phyloP scores from a whole-genome alignment of 2,797 vertebrate genomes.

The Acanthurus lineatus region DNA sequence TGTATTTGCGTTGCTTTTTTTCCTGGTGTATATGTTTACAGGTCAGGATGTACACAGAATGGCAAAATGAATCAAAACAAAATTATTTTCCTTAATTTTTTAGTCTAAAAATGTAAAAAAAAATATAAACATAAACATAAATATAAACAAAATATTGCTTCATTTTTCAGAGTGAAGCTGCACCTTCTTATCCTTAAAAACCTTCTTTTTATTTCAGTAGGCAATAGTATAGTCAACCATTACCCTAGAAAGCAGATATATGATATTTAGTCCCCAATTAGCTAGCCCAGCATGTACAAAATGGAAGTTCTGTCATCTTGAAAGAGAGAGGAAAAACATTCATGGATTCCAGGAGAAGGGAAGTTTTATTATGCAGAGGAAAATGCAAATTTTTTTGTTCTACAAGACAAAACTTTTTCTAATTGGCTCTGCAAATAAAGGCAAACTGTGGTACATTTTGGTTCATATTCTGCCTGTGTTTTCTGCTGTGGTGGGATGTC shows the following conservation, averaged over 20 bases:
- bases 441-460: background rate
- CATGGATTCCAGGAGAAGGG: conserved; percentile 4
- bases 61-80: too few species aligned
- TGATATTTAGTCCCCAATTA: conserved; percentile 34
- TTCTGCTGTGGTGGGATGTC: conserved; percentile 43
- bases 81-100: too few species aligned
- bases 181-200: conserved; percentile 1
- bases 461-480: conserved; percentile 35
- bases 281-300: background rate
- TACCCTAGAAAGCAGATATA: conserved; percentile 17
- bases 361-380: conserved; percentile 25
- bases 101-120: too few species aligned
- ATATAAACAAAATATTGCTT: too few species aligned
- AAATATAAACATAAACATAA: too few species aligned
- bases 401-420: conserved; percentile 24
- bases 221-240: background rate
- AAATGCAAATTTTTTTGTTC: conserved; percentile 33
- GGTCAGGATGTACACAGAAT: too few species aligned
- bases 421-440: conserved; percentile 39
- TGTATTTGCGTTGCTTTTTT: too few species aligned
- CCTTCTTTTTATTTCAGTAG: background rate
- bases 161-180: background rate
- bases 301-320: conserved; percentile 8
- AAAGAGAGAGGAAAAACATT: conserved; percentile 9
- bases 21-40: too few species aligned